These are phyloP conservation scores for Scophthalmus maximus DNA, from an alignment of 2,113 vertebrate genomes.

Conservation along the genomic window DNA sequence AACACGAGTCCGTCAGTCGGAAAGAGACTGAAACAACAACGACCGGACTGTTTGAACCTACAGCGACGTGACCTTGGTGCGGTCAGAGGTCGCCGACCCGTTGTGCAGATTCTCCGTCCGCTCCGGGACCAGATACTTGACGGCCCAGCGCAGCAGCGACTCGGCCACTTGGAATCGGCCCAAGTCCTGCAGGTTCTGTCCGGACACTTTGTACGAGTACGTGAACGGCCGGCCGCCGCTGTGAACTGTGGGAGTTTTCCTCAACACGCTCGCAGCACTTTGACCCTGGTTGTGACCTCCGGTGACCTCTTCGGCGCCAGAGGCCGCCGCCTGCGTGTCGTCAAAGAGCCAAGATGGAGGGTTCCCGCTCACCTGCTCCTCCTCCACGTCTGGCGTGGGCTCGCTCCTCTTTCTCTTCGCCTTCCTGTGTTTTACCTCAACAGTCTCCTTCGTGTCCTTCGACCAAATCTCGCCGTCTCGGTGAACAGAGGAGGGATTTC, in stretches of 20 bases:
- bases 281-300: neutral
- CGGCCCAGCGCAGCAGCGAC: conserved; percentile 57
- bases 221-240: conserved; percentile 31
- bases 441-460: neutral
- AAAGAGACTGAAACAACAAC: too few species aligned
- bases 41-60: too few species aligned
- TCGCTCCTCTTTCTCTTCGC: conserved; percentile 54
- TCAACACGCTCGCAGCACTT: rapidly evolving
- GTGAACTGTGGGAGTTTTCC: conserved; percentile 25
- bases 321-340: conserved; percentile 9
- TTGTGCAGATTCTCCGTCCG: neutral
- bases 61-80: rapidly evolving
- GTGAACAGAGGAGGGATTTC: rapidly evolving
- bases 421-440: neutral
- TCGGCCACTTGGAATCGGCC: conserved; percentile 29
- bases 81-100: neutral
- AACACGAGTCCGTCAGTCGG: too few species aligned
- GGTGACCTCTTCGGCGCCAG: rapidly evolving
- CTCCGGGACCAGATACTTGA: conserved; percentile 54
- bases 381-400: conserved; percentile 5
- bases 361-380: neutral
- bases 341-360: conserved; percentile 73
- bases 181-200: conserved; percentile 55
- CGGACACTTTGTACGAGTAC: conserved; percentile 46
- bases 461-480: neutral